Base-by-base conservation (phyloP, 2,888 invertebrate species). In the Torymus tubicola region DNA sequence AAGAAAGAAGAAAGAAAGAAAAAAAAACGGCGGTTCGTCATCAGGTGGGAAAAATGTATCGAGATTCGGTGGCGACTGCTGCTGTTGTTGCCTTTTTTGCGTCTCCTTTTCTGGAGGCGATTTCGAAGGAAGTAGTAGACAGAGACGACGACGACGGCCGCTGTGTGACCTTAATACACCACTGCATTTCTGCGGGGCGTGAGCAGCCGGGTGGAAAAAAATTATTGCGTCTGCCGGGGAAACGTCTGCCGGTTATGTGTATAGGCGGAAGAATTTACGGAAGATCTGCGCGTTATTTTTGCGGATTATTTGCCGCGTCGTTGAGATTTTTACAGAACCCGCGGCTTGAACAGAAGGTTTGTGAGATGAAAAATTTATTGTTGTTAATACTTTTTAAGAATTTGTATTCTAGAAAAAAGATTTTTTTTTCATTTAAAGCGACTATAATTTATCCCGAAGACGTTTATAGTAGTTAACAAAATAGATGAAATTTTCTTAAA, bases 111-210 rank as follows among this genome's bases (percentile, higher is more conserved):
- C 42, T 8, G 42, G 42, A 42, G 42, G 42, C 42, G 42, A 42
- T 42, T 8, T 42, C 42, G 42, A 42, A 42, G 42, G 42, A 42
- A 42, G 42, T 42, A 42, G 42, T 42, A 42, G 42, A 8, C 16
- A 52, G 18, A 4, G 50, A 24, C 50, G 42, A 31, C 50, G 57
- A 0, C 2, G 42, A 3, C 10, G 18, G 21, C 64, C 4, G n/a
- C 31, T 64, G 18, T 58, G 55, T 74, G 73, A 74, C 73, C 73
- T 74, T 74, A 74, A 74, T 74, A 65, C 57, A 74, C 18, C 21
- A 21, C 55, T 42, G 65, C 73, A 65, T 74, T 74, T 74, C 16
- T n/a, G 14, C 16, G 24, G 3, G 73, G 55, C 42, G 42, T 8
- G 42, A 42, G 42, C 57, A 73, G 24, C 64, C 73, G 73, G 42